Evolutionary conservation across 2,888 invertebrate genomes (phyloP), one percentile per base, ranked within the genome.

Genomic region (Pseudoips prasinana): DNA sequence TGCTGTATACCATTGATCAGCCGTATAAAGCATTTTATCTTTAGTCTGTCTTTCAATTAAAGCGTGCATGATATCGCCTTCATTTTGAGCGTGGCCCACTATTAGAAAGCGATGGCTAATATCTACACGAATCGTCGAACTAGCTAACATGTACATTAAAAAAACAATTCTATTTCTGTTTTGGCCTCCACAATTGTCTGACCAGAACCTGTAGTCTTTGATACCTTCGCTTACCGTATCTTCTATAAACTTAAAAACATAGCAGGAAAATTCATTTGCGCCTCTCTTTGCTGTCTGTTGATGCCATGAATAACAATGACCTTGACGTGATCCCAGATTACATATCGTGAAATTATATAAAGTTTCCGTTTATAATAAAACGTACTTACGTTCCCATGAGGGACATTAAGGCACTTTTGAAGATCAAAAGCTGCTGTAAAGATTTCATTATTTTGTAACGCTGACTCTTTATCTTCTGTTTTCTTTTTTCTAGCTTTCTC

Each of bases 1-100:
- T 7, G 17, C 10, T 9, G 5, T 26, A 22, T 18, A 22, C 39
- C 41, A 46, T 29, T 46, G 30, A 18, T 32, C 23, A 11, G 45
- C 28, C 7, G 32, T 32, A 28, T 39, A 59, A 18, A 55, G 43
- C 7, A 20, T 23, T 33, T 38, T 36, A 9, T 29, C 22, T 27
- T 45, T 41, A 1, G 38, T 18, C 18, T 18, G 18, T 18, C 6
- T 18, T 18, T 18, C 18, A 5, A 29, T 29, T n/a, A 29, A 20
- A 20, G 28, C 22, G 20, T 29, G 28, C 8, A 22, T 10, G 10
- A 5, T 8, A 9, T 23, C 23, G 5, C 8, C 23, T 23, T 23
- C 23, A 9, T 23, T 23, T 9, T 23, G 28, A 20, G 28, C 10
- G 8, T 29, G 28, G 10, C 22, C 28, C 7, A 9, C 19, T 10